Evolutionary conservation across 2,888 invertebrate species (phyloP).

Genomic region (Drosophila nr. perissopoda): DNA sequence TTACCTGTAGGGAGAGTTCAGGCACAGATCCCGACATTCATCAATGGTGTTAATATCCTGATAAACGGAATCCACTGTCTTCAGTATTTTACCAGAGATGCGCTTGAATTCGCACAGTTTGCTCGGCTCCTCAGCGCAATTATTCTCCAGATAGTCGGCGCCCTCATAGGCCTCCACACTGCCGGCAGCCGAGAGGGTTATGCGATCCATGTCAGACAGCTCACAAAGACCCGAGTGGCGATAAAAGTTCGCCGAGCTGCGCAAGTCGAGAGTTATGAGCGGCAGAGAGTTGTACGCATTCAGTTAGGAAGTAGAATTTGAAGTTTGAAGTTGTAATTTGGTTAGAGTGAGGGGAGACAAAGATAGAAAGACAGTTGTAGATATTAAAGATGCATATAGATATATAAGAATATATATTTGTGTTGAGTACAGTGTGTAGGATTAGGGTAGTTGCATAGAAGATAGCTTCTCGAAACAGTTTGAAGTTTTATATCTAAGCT

Average conservation of each 20-base stretch:
- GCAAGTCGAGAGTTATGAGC: constrained; percentile 59
- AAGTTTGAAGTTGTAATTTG: constrained; percentile 45
- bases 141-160: constrained; percentile 95
- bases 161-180: constrained; percentile 90
- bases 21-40: constrained; percentile 94
- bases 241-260: constrained; percentile 95
- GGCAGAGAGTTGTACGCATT: constrained; percentile 52
- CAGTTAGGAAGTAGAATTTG: constrained; percentile 38
- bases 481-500: not conserved
- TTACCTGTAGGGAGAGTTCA: constrained; percentile 93
- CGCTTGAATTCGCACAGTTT: constrained; percentile 97
- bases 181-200: constrained; percentile 93
- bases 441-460: constrained; percentile 10
- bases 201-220: constrained; percentile 96
- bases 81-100: constrained; percentile 93
- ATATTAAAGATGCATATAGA: not conserved
- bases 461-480: constrained; percentile 12
- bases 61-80: constrained; percentile 97
- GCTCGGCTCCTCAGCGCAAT: constrained; percentile 97
- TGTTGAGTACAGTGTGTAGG: constrained; percentile 28
- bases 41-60: constrained; percentile 94
- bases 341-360: constrained; percentile 3
- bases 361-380: constrained; percentile 39
- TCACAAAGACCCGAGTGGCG: constrained; percentile 95
- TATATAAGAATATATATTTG: not conserved